These are phyloP conservation scores for Drosophila antonietae DNA, from an alignment of 2,888 invertebrate genomes.

Conservation along the genomic window DNA sequence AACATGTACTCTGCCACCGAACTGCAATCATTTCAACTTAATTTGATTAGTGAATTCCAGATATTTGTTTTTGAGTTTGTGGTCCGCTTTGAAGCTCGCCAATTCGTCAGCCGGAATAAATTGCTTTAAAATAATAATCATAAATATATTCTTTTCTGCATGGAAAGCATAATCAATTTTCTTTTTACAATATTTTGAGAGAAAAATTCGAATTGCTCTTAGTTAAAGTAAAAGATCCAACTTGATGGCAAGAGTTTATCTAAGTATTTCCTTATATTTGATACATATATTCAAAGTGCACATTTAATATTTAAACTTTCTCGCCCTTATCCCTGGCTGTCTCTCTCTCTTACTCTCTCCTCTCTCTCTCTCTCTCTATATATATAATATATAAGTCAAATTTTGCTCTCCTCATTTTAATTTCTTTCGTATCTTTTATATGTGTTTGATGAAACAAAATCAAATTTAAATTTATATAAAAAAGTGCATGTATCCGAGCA, in stretches of 20 bases:
- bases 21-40: slow-evolving; percentile 9
- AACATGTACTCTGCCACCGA: slow-evolving; percentile 39
- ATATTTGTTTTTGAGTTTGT: slow-evolving; percentile 7
- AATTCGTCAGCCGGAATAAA: slow-evolving; percentile 6
- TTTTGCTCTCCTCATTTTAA: slow-evolving; percentile 36
- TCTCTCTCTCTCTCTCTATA: slow-evolving; percentile 19
- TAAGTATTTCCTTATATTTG: slow-evolving; percentile 33
- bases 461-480: neutral
- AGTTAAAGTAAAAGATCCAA: slow-evolving; percentile 7
- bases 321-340: slow-evolving; percentile 33
- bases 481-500: slow-evolving; percentile 71
- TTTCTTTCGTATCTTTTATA: slow-evolving; percentile 54
- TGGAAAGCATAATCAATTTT: slow-evolving; percentile 29
- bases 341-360: neutral
- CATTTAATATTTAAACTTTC: slow-evolving; percentile 42
- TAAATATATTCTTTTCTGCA: slow-evolving; percentile 30
- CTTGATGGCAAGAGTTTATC: slow-evolving; percentile 16
- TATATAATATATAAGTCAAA: slow-evolving; percentile 28
- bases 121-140: slow-evolving; percentile 4
- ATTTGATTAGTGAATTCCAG: slow-evolving; percentile 1
- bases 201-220: slow-evolving; percentile 24
- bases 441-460: slow-evolving; percentile 40
- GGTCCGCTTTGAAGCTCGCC: slow-evolving; percentile 15
- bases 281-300: slow-evolving; percentile 53
- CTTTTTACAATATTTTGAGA: slow-evolving; percentile 7